These are phyloP conservation scores for Galagoides demidoff DNA, from an alignment of 2,797 vertebrate species.

Conservation along the genomic window DNA sequence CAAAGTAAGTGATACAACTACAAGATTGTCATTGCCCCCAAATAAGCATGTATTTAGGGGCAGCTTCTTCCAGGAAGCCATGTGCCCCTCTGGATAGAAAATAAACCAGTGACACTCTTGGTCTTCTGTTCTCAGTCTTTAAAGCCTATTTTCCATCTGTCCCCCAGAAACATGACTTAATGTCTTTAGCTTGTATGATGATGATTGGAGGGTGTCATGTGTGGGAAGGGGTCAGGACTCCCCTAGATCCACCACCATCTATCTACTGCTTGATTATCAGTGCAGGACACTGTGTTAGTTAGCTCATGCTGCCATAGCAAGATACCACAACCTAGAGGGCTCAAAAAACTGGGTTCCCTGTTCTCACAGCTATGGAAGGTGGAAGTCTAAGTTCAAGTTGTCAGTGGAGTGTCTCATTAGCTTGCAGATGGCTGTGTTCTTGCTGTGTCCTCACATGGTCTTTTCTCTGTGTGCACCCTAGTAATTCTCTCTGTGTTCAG, in stretches of 20 bases:
- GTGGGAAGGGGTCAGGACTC: too few species aligned
- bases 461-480: background rate
- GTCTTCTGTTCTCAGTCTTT: conserved; percentile 23
- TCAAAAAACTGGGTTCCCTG: background rate
- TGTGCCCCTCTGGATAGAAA: conserved; percentile 8
- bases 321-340: background rate
- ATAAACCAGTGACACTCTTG: background rate
- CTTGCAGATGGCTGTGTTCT: background rate
- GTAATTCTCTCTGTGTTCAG: background rate
- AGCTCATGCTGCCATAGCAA: background rate
- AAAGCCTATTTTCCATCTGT: background rate
- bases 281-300: background rate
- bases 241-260: background rate
- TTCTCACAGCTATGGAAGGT: background rate
- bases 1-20: background rate
- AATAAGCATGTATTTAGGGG: background rate
- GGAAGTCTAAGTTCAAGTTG: background rate
- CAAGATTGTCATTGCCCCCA: background rate
- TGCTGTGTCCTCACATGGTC: background rate
- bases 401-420: background rate
- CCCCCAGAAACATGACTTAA: background rate
- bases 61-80: background rate
- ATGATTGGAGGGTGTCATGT: background rate
- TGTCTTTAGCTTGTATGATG: background rate
- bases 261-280: background rate